Conservation (phyloP, 2,797 vertebrate genomes). For the Hoplostethus mediterraneus region DNA sequence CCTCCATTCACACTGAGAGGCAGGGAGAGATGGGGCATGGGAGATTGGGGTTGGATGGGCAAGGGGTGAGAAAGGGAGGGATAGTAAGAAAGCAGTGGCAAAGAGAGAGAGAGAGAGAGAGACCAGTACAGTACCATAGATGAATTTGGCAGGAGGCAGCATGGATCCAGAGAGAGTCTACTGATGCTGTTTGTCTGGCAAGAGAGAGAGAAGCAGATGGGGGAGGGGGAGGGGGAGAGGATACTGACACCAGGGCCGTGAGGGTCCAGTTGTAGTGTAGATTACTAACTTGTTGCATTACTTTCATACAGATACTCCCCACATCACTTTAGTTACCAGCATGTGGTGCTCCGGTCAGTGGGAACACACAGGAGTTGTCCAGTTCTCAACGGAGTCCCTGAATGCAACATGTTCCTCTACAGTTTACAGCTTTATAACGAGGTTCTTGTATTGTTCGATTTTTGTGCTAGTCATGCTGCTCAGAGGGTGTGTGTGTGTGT, state of each 20-base stretch:
- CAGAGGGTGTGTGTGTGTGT: no score
- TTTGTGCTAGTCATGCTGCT: conserved; percentile 7
- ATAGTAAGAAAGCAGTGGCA: conserved; percentile 48
- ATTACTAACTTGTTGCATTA: conserved; percentile 50
- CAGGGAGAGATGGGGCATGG: conserved; percentile 10
- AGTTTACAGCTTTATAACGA: no score
- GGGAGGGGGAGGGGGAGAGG: conserved; percentile 50
- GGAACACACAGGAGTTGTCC: not conserved
- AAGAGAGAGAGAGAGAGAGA: conserved; percentile 43
- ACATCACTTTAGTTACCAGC: not conserved
- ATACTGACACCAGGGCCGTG: conserved; percentile 61
- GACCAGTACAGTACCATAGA: conserved; percentile 73
- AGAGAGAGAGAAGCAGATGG: conserved; percentile 62
- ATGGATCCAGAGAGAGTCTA: conserved; percentile 55
- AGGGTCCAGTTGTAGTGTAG: conserved; percentile 38
- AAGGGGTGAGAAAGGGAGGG: conserved; percentile 59
- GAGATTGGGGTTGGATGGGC: conserved; percentile 64
- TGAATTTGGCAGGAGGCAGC: conserved; percentile 69
- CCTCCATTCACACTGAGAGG: conserved; percentile 51
- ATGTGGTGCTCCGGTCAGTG: no score
- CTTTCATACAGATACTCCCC: conserved; percentile 3
- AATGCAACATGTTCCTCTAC: no score
- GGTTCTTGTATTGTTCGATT: no score
- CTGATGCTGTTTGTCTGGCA: conserved; percentile 71
- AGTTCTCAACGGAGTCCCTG: not conserved